phyloP scores from a whole-genome alignment of 2,797 vertebrate species.

The Alauda arvensis region DNA sequence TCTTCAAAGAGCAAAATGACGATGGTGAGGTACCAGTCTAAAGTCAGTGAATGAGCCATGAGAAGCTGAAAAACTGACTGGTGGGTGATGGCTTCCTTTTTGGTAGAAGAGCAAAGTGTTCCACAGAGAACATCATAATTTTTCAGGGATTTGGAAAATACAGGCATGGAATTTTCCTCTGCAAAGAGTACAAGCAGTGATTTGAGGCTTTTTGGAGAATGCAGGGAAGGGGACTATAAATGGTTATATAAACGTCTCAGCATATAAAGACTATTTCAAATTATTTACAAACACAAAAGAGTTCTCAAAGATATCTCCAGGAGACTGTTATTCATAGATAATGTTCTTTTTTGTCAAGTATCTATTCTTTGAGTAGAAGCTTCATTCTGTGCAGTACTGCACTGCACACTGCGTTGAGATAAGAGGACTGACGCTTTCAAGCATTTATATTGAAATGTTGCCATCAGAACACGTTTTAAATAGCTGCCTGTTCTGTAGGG shows the following conservation, averaged over 20 bases:
- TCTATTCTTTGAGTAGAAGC: not conserved
- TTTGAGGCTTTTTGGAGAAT: not conserved
- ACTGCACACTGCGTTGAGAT: not conserved
- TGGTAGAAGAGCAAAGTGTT: not conserved
- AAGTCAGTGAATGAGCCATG: not conserved
- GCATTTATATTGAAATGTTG: not conserved
- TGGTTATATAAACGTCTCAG: not conserved
- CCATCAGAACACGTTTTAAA: not conserved
- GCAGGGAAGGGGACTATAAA: not conserved
- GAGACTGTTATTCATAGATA: not conserved
- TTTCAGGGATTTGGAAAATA: not conserved
- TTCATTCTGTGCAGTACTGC: not conserved
- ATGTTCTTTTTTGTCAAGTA: not conserved
- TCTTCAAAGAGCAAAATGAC: not conserved
- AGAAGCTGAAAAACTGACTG: not conserved
- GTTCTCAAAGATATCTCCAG: not conserved
- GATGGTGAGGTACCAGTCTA: not conserved
- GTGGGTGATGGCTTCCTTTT: not conserved
- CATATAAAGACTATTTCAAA: not conserved
- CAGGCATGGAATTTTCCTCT: not conserved
- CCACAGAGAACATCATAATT: not conserved
- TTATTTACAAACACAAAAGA: not conserved
- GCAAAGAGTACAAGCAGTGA: not conserved
- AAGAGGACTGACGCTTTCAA: not conserved
- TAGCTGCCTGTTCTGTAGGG: not conserved